Evolutionary conservation across 2,113 vertebrate genomes (phyloP), one percentile per base, ranked within the genome.

Genomic region (Anguilla rostrata): DNA sequence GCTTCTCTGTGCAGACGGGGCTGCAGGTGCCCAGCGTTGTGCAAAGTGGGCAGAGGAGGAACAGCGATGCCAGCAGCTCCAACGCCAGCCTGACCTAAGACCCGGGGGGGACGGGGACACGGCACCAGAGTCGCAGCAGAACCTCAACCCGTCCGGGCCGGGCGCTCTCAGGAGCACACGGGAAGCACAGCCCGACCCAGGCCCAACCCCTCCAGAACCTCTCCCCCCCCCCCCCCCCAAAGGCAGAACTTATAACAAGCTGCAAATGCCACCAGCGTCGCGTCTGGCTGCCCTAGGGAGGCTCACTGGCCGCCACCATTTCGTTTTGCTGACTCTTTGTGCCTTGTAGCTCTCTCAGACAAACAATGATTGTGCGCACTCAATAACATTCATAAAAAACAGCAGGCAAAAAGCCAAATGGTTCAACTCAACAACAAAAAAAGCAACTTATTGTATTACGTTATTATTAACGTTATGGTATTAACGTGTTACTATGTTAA

Each of bases 61-160:
- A 96, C 93, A 99, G 98, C 53, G 95, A 95, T 0, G 98, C 97
- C 82, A 99, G 98, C 95, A 99, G 98, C 93, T 99, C 98, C 88
- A 98, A 96, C 15, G 94, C 97, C 93, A 99, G 98, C 94, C 95
- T 98, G 89, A 95, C 96, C 88, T 99, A 98, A 93, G 89, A 34
- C 39, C 60, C 89, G 5, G 63, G 87, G 57, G 82, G 57, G 4
- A n/a, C n/a, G n/a, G 46, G 87, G 34, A 34, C 34, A 1, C 34
- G 34, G 34, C 34, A 34, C 78, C 85, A 71, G 83, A 79, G 86
- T 14, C 39, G 41, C 88, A 26, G 78, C 91, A 88, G 90, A 90
- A 86, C 90, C 60, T 80, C 86, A 63, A 85, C 79, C 88, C 84
- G 78, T 1, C 81, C 84, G 57, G 87, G 81, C 83, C 83, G 84